A percentile compares a stretch with the other conserved stretches of the same genome.
Evolutionary conservation across 2,888 invertebrate species (phyloP).

Genomic region (Panorpa germanica): DNA sequence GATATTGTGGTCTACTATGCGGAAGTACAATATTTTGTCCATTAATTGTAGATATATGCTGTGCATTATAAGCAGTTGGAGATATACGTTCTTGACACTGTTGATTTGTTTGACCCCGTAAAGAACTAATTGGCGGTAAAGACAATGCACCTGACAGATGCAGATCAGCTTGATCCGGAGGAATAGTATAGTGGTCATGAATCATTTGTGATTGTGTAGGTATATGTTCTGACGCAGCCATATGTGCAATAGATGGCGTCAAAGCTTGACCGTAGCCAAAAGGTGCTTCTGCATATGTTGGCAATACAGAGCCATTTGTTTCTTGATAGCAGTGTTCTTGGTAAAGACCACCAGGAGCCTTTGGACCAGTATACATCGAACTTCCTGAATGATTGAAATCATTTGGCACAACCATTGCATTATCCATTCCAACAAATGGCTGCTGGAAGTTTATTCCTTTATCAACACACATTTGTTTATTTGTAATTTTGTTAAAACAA

Average conservation of each 20-base stretch:
- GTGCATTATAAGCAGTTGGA: constrained; percentile 14
- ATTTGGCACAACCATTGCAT: too few species aligned
- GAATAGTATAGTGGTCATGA: constrained; percentile 24
- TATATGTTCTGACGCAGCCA: constrained; percentile 23
- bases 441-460: constrained; percentile 67
- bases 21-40: too few species aligned
- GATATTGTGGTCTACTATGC: constrained; percentile 13
- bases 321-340: constrained; percentile 19
- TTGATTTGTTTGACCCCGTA: constrained; percentile 20
- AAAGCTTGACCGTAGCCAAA: too few species aligned
- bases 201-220: constrained; percentile 30
- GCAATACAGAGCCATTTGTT: not conserved
- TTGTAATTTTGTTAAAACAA: constrained; percentile 95
- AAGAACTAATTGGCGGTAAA: constrained; percentile 28
- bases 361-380: too few species aligned
- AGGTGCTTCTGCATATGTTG: not conserved
- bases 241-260: constrained; percentile 14
- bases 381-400: too few species aligned
- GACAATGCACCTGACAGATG: constrained; percentile 16
- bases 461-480: constrained; percentile 89
- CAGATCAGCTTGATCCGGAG: constrained; percentile 11
- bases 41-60: constrained; percentile 22
- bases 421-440: constrained; percentile 72
- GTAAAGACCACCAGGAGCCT: too few species aligned
- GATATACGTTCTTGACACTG: constrained; percentile 13